phyloP scores from a whole-genome alignment of 1,140 invertebrate genomes.

The Atta colombica region DNA sequence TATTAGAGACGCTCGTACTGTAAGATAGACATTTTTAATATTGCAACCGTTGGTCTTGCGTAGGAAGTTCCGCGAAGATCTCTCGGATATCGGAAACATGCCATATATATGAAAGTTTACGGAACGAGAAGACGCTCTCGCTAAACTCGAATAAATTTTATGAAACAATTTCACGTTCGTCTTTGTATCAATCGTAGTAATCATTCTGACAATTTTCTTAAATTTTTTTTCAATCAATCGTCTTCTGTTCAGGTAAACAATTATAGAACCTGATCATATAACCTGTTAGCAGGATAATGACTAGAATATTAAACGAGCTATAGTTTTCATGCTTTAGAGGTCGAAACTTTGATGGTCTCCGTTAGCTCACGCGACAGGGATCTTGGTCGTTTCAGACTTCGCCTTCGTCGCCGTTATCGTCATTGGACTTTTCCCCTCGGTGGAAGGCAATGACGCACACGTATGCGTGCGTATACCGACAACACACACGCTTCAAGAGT shows the following conservation, averaged over 20 bases:
- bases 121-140: background rate
- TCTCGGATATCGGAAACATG: conserved; percentile 37
- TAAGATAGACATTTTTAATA: conserved; percentile 28
- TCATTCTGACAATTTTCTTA: conserved; percentile 4
- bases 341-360: conserved; percentile 17
- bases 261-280: background rate
- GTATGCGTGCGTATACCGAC: conserved; percentile 16
- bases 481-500: conserved; percentile 64
- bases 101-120: conserved; percentile 18
- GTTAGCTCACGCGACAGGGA: conserved; percentile 28
- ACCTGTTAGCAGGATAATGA: background rate
- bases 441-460: conserved; percentile 33
- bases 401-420: conserved; percentile 21
- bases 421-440: conserved; percentile 58
- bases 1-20: background rate
- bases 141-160: background rate
- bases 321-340: conserved; percentile 22
- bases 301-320: conserved; percentile 29
- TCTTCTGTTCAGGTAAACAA: background rate
- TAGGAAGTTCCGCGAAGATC: conserved; percentile 31
- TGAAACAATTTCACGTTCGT: background rate
- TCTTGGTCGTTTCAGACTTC: background rate
- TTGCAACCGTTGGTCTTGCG: conserved; percentile 14
- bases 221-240: background rate
- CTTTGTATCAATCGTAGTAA: background rate